These are phyloP conservation scores for Numenius arquata DNA, from an alignment of 2,113 vertebrate genomes.

Conservation along the genomic window DNA sequence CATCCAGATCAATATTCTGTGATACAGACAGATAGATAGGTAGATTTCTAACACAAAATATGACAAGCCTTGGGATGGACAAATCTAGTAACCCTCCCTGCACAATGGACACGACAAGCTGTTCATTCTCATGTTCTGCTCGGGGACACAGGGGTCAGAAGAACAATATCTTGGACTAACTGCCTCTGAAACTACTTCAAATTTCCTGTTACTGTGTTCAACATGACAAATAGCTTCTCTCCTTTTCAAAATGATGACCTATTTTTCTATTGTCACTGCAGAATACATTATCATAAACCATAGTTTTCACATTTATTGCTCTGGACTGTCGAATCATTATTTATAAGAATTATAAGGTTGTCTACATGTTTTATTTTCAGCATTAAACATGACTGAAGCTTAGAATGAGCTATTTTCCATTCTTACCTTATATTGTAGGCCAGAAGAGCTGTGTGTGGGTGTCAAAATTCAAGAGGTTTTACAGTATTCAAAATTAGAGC, in stretches of 20 bases:
- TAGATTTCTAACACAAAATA: neutral
- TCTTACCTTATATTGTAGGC: neutral
- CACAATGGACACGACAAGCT: neutral
- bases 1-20: neutral
- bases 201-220: constrained; percentile 1
- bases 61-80: neutral
- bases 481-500: neutral
- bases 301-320: constrained; percentile 44
- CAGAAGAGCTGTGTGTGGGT: neutral
- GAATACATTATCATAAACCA: constrained; percentile 51
- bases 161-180: neutral
- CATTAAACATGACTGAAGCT: constrained; percentile 23
- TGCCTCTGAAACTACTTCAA: neutral
- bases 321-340: constrained; percentile 32
- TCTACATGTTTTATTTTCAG: constrained; percentile 46
- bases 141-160: neutral
- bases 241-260: constrained; percentile 49
- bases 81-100: neutral
- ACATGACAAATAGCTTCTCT: constrained; percentile 21
- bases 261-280: constrained; percentile 54
- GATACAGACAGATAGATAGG: neutral
- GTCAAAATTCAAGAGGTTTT: neutral
- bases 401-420: constrained; percentile 12
- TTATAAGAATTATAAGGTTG: constrained; percentile 54
- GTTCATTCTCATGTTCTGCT: neutral